Evolutionary conservation across 2,888 invertebrate genomes (phyloP).

Genomic region (Schrankia costaestrigalis): DNA sequence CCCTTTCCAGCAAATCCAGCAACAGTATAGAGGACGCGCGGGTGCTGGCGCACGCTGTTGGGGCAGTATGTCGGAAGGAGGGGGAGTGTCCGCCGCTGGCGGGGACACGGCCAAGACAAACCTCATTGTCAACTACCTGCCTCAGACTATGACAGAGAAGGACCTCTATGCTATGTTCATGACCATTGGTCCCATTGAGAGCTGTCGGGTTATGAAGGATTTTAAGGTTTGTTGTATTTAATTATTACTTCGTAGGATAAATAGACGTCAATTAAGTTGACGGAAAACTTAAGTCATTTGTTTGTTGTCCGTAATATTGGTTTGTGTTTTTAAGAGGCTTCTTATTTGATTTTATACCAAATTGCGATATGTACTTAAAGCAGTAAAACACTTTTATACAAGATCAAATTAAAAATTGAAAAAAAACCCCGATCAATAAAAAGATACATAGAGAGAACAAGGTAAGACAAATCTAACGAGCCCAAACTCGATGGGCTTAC

Average conservation of each 20-base stretch:
- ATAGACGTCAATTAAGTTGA: no score
- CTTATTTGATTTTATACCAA: no score
- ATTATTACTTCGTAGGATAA: not conserved
- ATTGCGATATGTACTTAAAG: no score
- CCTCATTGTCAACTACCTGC: slow-evolving; percentile 96
- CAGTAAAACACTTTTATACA: no score
- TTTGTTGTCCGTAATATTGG: no score
- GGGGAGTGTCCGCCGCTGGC: slow-evolving; percentile 66
- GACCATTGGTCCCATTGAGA: slow-evolving; percentile 93
- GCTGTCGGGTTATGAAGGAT: slow-evolving; percentile 95
- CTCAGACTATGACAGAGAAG: slow-evolving; percentile 95
- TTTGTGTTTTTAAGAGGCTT: no score
- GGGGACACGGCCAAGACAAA: slow-evolving; percentile 84
- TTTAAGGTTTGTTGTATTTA: slow-evolving; percentile 83
- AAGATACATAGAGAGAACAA: no score
- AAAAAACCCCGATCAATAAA: no score
- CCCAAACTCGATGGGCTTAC: no score
- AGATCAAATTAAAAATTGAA: no score
- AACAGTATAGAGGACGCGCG: slow-evolving; percentile 64
- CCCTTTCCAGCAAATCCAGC: slow-evolving; percentile 70
- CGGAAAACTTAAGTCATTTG: no score
- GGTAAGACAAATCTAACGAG: no score
- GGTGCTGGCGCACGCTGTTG: slow-evolving; percentile 58
- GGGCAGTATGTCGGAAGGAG: slow-evolving; percentile 76
- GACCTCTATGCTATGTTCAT: slow-evolving; percentile 94